phyloP scores from a whole-genome alignment of 2,888 invertebrate genomes.

The Unio pictorum region DNA sequence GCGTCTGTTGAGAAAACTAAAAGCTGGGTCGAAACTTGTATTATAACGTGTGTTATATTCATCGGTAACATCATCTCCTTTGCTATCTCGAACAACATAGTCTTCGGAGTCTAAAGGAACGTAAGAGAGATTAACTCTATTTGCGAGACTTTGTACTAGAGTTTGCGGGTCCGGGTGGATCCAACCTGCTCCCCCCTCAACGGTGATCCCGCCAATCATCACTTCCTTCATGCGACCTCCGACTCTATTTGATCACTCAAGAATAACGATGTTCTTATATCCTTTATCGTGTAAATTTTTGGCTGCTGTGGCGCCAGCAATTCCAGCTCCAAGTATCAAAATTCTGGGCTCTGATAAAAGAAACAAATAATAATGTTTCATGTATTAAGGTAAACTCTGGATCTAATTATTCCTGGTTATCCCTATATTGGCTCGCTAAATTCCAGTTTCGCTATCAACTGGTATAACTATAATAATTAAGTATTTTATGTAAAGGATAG shows the following conservation, averaged over 20 bases:
- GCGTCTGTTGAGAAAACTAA: not conserved
- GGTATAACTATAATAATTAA: too few relatives aligned
- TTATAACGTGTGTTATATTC: slow-evolving; percentile 8
- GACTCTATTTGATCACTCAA: slow-evolving; percentile 20
- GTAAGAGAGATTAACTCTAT: slow-evolving; percentile 7
- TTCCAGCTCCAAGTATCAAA: slow-evolving; percentile 17
- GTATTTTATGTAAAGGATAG: too few relatives aligned
- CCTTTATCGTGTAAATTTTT: slow-evolving; percentile 26
- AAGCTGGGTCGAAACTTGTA: not conserved
- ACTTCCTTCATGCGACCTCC: slow-evolving; percentile 24
- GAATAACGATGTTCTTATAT: slow-evolving; percentile 21
- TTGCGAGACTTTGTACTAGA: slow-evolving; percentile 17
- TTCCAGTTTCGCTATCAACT: too few relatives aligned
- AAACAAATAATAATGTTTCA: not conserved
- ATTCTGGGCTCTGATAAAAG: slow-evolving; percentile 6
- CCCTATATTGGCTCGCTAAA: too few relatives aligned
- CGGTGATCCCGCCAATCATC: slow-evolving; percentile 17
- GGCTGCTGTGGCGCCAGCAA: slow-evolving; percentile 29
- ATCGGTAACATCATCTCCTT: slow-evolving; percentile 15
- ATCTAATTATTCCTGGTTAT: too few relatives aligned
- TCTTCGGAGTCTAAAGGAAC: slow-evolving; percentile 5
- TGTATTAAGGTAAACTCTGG: too few relatives aligned
- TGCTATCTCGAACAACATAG: slow-evolving; percentile 13
- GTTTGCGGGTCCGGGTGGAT: slow-evolving; percentile 19
- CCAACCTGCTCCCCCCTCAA: slow-evolving; percentile 27